Base-by-base conservation (phyloP, 2,888 invertebrate species). In the Drosophila paramelanica region DNA sequence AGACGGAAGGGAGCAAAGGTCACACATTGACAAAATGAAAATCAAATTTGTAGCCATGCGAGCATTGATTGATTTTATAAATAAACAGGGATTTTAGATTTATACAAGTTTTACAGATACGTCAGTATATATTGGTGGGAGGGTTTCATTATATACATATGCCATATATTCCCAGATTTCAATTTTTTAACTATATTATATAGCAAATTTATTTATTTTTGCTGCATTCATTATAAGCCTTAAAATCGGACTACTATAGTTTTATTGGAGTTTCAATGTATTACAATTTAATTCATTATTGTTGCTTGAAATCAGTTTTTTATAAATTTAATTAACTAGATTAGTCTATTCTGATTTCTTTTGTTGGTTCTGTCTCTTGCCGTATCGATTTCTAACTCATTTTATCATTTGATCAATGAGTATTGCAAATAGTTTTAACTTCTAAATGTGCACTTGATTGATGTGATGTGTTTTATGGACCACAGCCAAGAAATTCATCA, bases 401-500 rank as follows among this genome's bases (percentile, higher is more conserved):
- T 25, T 52, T 36, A 53, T 49, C 46, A 52, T 27, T 25, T 46
- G 51, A 53, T 49, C 46, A 52, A 36, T 65, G 31, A 36, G 42
- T 10, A n/a, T 23, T 68, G 36, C n/a, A 46, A 46, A 53, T 52
- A 20, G 36, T 43, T 41, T 58, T 4, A 25, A 17, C 23, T 27
- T 25, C 17, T 10, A 46, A 67, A 20, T 8, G n/a, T 8, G 25
- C 36, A 20, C 25, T 33, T 59, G 45, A 65, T 78, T 66, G 66
- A 68, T 62, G 62, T 74, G 66, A 68, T 62, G 62, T 74, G 70
- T 67, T 74, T 70, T 75, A 39, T 64, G 45, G 58, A 62, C 41
- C 38, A 13, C 41, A 50, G 17, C 11, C 36, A 17, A 5, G 20
- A 14, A 41, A 31, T 42, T 55, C n/a, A 11, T 55, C n/a, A 11